phyloP scores from a whole-genome alignment of 2,797 vertebrate genomes.

The Squalus acanthias region DNA sequence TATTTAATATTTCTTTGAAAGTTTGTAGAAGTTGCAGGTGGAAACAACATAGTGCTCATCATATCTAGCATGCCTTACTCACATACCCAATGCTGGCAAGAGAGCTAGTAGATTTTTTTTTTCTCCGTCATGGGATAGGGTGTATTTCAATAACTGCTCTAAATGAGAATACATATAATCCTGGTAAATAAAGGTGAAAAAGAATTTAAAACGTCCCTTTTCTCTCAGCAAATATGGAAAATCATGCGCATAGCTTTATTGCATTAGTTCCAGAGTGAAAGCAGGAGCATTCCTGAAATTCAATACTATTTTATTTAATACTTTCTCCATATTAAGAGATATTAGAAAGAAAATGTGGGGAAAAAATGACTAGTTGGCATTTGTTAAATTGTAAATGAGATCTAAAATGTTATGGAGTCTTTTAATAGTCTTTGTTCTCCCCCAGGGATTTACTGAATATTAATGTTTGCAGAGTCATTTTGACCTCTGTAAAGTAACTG shows the following conservation, averaged over 20 bases:
- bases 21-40: background rate
- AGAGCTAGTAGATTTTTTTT: background rate
- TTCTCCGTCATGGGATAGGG: too few relatives aligned
- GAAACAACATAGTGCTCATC: background rate
- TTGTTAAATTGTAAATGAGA: background rate
- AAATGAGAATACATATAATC: background rate
- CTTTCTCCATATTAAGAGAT: background rate
- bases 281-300: background rate
- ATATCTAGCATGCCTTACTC: too few relatives aligned
- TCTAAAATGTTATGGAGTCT: background rate
- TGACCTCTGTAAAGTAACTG: background rate
- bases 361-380: background rate
- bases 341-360: background rate
- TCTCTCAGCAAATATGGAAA: background rate
- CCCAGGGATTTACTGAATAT: background rate
- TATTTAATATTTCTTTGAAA: background rate
- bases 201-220: background rate
- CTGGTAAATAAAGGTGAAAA: background rate
- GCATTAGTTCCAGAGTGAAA: background rate
- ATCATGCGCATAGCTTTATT: background rate
- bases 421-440: background rate
- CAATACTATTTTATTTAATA: background rate
- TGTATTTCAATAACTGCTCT: background rate
- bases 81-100: background rate
- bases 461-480: background rate